Conservation (phyloP, 2,113 vertebrate genomes). For the Triplophysa tibetana region DNA sequence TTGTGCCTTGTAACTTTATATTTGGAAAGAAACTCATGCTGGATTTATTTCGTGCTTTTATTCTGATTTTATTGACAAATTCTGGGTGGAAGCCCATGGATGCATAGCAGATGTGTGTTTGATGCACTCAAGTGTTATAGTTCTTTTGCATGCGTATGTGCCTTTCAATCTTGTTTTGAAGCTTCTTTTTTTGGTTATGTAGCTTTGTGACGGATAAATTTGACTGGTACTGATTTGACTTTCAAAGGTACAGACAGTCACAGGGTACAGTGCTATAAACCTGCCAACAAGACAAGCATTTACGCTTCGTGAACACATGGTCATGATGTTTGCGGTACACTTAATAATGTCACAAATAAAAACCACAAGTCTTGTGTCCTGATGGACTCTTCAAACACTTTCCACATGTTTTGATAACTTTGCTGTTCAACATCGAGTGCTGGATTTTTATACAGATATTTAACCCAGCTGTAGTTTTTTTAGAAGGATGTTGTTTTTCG, state of each 20-base stretch:
- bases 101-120: neutral
- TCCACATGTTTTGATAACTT: too few relatives aligned
- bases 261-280: neutral
- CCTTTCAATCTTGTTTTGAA: neutral
- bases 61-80: neutral
- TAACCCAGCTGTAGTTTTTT: too few relatives aligned
- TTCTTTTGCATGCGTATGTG: neutral
- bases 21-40: neutral
- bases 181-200: neutral
- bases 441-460: too few relatives aligned
- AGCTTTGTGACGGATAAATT: neutral
- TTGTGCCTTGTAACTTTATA: neutral
- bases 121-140: neutral
- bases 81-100: neutral
- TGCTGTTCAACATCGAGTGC: too few relatives aligned
- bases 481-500: too few relatives aligned
- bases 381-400: neutral
- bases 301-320: neutral
- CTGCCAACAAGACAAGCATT: neutral
- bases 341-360: neutral
- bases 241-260: neutral
- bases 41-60: neutral
- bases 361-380: too few relatives aligned
- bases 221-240: slow-evolving; percentile 26
- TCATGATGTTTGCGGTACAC: neutral